These are phyloP conservation scores for Caenorhabditis drosophilae DNA, from an alignment of 2,888 invertebrate species.

Conservation along the genomic window DNA sequence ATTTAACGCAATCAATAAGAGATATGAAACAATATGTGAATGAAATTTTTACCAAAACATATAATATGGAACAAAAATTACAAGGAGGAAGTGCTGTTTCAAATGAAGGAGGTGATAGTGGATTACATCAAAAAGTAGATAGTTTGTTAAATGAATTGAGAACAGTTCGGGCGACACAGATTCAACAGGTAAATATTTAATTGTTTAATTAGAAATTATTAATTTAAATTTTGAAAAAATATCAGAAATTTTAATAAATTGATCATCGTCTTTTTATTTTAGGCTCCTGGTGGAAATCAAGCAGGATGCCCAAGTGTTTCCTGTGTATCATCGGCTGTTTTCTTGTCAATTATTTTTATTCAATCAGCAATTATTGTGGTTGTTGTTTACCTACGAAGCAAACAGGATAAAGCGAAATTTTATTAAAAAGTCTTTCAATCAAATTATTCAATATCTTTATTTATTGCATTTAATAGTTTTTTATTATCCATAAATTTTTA, in stretches of 20 bases:
- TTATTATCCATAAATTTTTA: too few relatives aligned
- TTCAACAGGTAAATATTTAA: slow-evolving; percentile 27
- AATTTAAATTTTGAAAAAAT: not conserved
- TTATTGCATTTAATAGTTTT: not conserved
- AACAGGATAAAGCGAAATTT: slow-evolving; percentile 67
- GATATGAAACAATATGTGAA: slow-evolving; percentile 76
- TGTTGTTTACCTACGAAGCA: slow-evolving; percentile 62
- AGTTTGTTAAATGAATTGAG: slow-evolving; percentile 44
- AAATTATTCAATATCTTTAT: not conserved
- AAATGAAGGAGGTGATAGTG: slow-evolving; percentile 35
- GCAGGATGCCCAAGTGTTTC: slow-evolving; percentile 38
- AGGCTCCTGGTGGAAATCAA: slow-evolving; percentile 16
- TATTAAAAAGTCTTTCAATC: slow-evolving; percentile 51
- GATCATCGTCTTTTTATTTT: slow-evolving; percentile 5
- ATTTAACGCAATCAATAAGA: slow-evolving; percentile 79
- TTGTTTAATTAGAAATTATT: not conserved
- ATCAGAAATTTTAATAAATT: not conserved
- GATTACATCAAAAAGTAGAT: slow-evolving; percentile 51
- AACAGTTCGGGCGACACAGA: slow-evolving; percentile 45
- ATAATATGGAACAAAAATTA: slow-evolving; percentile 64
- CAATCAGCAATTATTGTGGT: slow-evolving; percentile 60
- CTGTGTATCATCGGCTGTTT: slow-evolving; percentile 56
- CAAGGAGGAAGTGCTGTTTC: slow-evolving; percentile 28
- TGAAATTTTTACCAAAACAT: slow-evolving; percentile 66
- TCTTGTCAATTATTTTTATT: slow-evolving; percentile 54